A percentile compares a stretch with the other conserved stretches of the same genome.
Conservation (phyloP, 1,140 invertebrate genomes). For the Drosophila rhopaloa region DNA sequence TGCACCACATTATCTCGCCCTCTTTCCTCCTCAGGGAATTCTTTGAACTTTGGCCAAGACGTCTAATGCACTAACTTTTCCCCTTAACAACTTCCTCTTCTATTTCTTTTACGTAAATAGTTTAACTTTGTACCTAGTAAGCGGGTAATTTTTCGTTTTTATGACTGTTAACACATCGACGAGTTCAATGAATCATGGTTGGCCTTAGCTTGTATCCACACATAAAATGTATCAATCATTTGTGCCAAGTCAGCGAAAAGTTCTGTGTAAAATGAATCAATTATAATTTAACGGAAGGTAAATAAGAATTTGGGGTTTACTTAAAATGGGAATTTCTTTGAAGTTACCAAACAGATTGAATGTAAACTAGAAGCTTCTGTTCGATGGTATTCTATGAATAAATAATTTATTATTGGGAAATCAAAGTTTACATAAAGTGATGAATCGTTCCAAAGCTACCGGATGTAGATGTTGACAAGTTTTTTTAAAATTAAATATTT, state of each 20-base stretch:
- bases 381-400: no score
- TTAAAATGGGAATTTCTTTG: no score
- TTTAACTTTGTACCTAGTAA: slow-evolving; percentile 12
- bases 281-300: slow-evolving; percentile 5
- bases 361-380: no score
- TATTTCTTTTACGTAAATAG: background rate
- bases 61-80: background rate
- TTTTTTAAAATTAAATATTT: no score
- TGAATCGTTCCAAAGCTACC: no score
- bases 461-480: no score
- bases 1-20: slow-evolving; percentile 57
- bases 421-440: no score
- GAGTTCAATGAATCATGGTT: slow-evolving; percentile 32
- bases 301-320: background rate
- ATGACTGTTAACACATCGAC: slow-evolving; percentile 23
- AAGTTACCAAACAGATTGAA: no score
- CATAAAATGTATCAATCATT: slow-evolving; percentile 36
- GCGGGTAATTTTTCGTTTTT: slow-evolving; percentile 30
- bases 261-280: slow-evolving; percentile 34
- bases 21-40: slow-evolving; percentile 25
- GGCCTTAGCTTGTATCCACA: slow-evolving; percentile 3
- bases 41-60: slow-evolving; percentile 62
- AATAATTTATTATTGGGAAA: no score
- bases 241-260: slow-evolving; percentile 28
- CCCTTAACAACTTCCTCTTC: background rate